Percentiles rank a stretch among this genome's conserved stretches.
Conservation (phyloP, 2,113 vertebrate species). For the Coptodon rendalli region DNA sequence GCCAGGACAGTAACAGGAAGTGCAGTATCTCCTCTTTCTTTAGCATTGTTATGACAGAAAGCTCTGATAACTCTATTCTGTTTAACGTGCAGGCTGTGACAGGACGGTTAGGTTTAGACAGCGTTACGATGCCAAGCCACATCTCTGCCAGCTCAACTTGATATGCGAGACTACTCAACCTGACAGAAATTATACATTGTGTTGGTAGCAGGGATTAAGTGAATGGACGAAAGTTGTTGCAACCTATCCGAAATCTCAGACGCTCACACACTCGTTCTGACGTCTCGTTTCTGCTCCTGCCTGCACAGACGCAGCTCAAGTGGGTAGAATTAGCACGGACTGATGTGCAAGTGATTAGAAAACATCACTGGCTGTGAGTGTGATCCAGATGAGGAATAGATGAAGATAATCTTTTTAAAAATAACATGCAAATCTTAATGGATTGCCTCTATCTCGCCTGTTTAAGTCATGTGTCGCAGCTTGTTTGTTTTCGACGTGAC, state of each 20-base stretch:
- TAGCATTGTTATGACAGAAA: constrained; percentile 30
- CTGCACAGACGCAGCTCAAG: neutral
- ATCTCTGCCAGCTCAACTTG: constrained; percentile 4
- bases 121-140: constrained; percentile 19
- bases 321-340: neutral
- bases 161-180: constrained; percentile 41
- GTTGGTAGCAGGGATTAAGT: neutral
- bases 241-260: neutral
- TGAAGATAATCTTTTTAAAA: constrained; percentile 7
- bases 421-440: constrained; percentile 28
- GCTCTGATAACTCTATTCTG: constrained; percentile 18
- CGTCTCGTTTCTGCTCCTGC: neutral
- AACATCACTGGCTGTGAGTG: neutral
- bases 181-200: constrained; percentile 21
- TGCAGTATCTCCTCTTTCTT: neutral
- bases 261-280: neutral
- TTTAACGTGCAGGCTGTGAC: neutral
- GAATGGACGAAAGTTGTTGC: neutral
- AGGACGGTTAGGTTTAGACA: constrained; percentile 9
- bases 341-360: constrained; percentile 30
- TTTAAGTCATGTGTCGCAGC: constrained; percentile 5
- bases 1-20: neutral
- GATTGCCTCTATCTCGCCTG: neutral
- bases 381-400: neutral
- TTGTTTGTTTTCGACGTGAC: constrained; percentile 19